Base-by-base conservation (phyloP, 2,888 invertebrate genomes). In the Caenorhabditis panamensis region DNA sequence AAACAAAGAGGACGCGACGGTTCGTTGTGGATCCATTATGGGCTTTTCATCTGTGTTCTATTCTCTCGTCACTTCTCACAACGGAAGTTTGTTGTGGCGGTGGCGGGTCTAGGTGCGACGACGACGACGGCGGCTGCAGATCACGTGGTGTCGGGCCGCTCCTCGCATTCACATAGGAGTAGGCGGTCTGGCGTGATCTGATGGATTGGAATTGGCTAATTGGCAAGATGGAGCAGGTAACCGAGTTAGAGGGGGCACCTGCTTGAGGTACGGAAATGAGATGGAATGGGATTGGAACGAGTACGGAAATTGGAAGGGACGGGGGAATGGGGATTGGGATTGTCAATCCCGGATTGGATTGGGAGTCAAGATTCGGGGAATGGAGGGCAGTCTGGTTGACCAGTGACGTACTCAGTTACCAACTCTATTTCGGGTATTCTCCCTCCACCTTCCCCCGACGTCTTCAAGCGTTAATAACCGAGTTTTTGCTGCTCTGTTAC, bases 131-230 rank as follows among this genome's bases (percentile, higher is more conserved):
- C 54, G 44, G 64, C 78, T 78, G 64, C 78, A 69, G 62, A 67
- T 64, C 68, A 64, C 67, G 56, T 64, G n/a, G n/a, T n/a, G 63
- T 64, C 13, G 58, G 58, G 53, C 53, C 49, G 66, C 59, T 69
- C 71, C 59, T 64, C 53, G 68, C 78, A 78, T 78, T 78, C 78
- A 78, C 78, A 78, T 71, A 78, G 78, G 71, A 77, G 64, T 62
- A 68, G 78, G 69, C 64, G 78, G 77, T 68, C 62, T 76, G n/a
- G n/a, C n/a, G n/a, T n/a, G 76, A 76, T 68, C 67, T 76, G 62
- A 47, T 18, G 18, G 18, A 26, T 24, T 49, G 31, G 31, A 31
- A 31, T 6, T 9, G 26, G 26, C 24, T 2, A 18, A 56, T 18
- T 5, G 11, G 56, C 28, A n/a, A 37, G 9, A 9, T 31, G 9